Conservation (phyloP, 2,888 invertebrate species). For the Diaphora mendica region DNA sequence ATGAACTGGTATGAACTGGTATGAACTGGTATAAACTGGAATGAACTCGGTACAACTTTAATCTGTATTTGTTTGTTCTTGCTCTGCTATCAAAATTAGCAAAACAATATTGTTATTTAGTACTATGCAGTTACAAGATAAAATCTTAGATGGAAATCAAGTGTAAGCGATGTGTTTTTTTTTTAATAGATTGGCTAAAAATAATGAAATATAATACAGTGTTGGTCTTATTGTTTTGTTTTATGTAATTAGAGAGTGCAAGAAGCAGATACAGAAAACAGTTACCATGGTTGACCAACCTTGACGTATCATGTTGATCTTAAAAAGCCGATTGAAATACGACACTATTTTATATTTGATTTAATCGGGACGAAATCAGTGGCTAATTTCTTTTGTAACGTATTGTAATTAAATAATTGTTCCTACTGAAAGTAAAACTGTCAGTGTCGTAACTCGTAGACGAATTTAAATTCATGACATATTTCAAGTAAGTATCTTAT, state of each 20-base stretch:
- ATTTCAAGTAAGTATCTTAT: neutral
- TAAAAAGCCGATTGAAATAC: neutral
- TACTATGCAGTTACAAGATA: too few species aligned
- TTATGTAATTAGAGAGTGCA: constrained; percentile 2
- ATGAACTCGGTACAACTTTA: neutral
- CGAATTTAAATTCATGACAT: neutral
- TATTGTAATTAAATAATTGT: neutral
- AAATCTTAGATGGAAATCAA: too few species aligned
- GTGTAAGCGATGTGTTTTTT: too few species aligned
- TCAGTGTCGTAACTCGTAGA: neutral
- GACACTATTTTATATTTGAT: neutral
- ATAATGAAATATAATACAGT: neutral
- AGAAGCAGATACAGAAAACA: constrained; percentile 2
- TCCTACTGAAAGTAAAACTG: neutral
- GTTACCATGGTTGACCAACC: constrained; percentile 10
- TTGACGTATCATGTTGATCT: constrained; percentile 6
- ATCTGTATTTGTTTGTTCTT: neutral
- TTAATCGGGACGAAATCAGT: neutral
- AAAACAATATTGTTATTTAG: neutral
- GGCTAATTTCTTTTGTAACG: neutral
- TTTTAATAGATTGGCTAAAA: neutral
- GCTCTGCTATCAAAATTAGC: neutral
- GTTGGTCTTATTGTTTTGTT: neutral
- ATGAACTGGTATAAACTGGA: too few species aligned
- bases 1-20: too few species aligned